These are phyloP conservation scores for Podarcis lilfordi DNA, from an alignment of 2,797 vertebrate genomes.

Conservation along the genomic window DNA sequence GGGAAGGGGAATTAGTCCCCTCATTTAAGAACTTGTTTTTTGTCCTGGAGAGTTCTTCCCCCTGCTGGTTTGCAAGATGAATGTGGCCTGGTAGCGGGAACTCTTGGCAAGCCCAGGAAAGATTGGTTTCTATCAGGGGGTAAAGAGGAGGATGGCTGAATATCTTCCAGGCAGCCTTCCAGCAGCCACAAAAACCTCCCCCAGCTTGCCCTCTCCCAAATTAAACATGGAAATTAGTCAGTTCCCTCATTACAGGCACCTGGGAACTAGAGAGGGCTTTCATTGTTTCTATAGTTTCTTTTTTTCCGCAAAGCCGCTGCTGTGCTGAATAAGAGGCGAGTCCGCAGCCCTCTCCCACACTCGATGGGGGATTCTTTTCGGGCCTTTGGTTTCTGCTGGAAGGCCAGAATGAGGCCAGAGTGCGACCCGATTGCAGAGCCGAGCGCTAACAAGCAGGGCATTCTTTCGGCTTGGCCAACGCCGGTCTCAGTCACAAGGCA, in stretches of 20 bases:
- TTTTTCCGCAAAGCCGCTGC: not conserved
- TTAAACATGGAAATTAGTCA: conserved; percentile 35
- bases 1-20: too few species aligned
- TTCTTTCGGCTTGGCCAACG: conserved; percentile 37
- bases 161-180: conserved; percentile 26
- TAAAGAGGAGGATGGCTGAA: conserved; percentile 2
- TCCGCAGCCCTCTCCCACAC: not conserved
- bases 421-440: not conserved
- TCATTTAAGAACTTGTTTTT: not conserved
- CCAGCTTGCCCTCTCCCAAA: conserved; percentile 29
- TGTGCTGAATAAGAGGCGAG: conserved; percentile 1
- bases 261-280: conserved; percentile 23
- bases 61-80: conserved; percentile 23
- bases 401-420: not conserved
- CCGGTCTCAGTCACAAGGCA: conserved; percentile 87
- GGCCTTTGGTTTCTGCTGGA: not conserved
- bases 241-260: conserved; percentile 31
- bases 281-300: conserved; percentile 4
- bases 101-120: not conserved
- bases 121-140: conserved; percentile 14
- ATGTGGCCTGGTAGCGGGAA: not conserved
- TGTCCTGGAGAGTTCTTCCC: not conserved
- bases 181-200: conserved; percentile 9
- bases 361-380: not conserved
- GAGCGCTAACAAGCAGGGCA: conserved; percentile 3